Percentiles rank a stretch among this genome's conserved stretches.
These are phyloP conservation scores for Glossosoma conforme DNA, from an alignment of 1,140 invertebrate species.

Conservation along the genomic window DNA sequence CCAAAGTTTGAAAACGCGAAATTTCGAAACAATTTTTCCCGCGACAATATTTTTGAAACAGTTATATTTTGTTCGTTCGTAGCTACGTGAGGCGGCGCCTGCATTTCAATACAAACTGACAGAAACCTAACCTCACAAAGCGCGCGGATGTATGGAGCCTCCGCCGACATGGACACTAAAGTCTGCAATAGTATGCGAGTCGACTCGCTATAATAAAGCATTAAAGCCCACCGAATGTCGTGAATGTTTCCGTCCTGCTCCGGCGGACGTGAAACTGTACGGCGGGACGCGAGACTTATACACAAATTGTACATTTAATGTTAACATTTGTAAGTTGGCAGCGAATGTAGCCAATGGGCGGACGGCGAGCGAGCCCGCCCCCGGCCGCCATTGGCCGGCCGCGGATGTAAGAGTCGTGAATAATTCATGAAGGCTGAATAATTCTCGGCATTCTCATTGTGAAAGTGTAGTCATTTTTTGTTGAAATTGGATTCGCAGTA, in stretches of 20 bases:
- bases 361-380: conserved; percentile 15
- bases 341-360: conserved; percentile 23
- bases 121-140: no score
- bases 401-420: conserved; percentile 6
- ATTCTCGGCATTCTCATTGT: conserved; percentile 16
- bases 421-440: conserved; percentile 1
- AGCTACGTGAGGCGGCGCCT: no score
- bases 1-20: no score
- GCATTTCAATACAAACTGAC: no score
- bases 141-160: no score
- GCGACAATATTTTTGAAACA: no score
- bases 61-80: no score
- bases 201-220: no score
- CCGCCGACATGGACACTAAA: no score
- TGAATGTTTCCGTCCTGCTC: conserved; percentile 18
- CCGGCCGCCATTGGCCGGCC: conserved; percentile 17
- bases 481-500: conserved; percentile 15
- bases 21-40: no score
- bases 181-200: no score
- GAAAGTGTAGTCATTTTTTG: conserved; percentile 23
- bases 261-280: conserved; percentile 26
- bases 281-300: conserved; percentile 20
- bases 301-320: no score
- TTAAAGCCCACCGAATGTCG: neutral
- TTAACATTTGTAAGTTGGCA: conserved; percentile 19